These are phyloP conservation scores for Pyrocoelia pectoralis DNA, from an alignment of 2,888 invertebrate species.

Conservation along the genomic window DNA sequence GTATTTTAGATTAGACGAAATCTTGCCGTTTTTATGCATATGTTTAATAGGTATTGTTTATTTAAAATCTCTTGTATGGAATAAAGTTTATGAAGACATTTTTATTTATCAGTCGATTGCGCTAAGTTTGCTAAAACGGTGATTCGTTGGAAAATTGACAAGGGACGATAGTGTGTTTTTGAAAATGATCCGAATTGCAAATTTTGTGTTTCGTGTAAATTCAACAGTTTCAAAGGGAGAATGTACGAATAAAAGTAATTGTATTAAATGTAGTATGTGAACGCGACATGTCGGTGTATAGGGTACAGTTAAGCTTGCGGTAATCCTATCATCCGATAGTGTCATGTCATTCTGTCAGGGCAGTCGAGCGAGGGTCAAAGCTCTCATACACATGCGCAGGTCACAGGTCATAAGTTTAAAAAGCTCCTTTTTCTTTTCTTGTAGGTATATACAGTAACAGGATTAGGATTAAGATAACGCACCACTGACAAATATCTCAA, in stretches of 20 bases:
- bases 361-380: constrained; percentile 49
- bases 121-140: too few species aligned
- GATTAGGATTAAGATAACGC: constrained; percentile 21
- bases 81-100: too few species aligned
- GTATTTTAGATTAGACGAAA: too few species aligned
- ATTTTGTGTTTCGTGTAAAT: too few species aligned
- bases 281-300: constrained; percentile 54
- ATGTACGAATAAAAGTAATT: constrained; percentile 22
- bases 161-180: too few species aligned
- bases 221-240: constrained; percentile 20
- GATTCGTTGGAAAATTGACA: too few species aligned
- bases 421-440: constrained; percentile 22
- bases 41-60: too few species aligned
- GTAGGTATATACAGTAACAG: constrained; percentile 14
- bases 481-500: constrained; percentile 10
- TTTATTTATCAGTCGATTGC: too few species aligned
- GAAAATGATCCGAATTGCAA: too few species aligned
- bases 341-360: constrained; percentile 61
- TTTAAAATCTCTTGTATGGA: too few species aligned
- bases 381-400: constrained; percentile 46
- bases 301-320: constrained; percentile 56
- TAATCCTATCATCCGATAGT: constrained; percentile 60
- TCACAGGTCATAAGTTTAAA: constrained; percentile 34
- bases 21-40: too few species aligned
- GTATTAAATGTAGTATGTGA: constrained; percentile 44